Conservation (phyloP, 2,797 vertebrate genomes). For the Gobionotothen gibberifrons region DNA sequence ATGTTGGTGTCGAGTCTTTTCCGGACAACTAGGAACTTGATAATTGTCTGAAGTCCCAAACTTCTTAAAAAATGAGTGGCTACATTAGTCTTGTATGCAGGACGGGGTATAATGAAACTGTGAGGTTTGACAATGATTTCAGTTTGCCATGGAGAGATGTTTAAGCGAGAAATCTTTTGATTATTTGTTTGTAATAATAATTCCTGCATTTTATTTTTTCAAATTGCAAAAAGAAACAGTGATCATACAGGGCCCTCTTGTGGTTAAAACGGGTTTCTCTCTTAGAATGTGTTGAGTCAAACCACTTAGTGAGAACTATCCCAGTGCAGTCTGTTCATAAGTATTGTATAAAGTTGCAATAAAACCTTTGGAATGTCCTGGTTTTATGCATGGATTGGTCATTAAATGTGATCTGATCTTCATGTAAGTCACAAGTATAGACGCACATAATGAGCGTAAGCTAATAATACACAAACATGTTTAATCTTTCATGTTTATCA, state of each 20-base stretch:
- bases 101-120: no score
- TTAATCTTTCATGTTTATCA: no score
- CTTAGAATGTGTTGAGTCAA: not conserved
- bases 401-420: no score
- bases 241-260: slow-evolving; percentile 72
- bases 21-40: not conserved
- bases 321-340: not conserved
- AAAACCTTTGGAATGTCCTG: no score
- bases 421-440: no score
- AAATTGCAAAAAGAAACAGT: slow-evolving; percentile 1
- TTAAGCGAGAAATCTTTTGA: not conserved
- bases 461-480: no score
- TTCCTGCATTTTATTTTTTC: not conserved
- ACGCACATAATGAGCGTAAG: no score
- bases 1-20: no score
- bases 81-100: no score
- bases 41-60: no score
- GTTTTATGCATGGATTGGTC: no score
- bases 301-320: not conserved
- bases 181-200: not conserved
- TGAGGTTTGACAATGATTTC: not conserved
- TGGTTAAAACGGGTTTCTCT: slow-evolving; percentile 44
- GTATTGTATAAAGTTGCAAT: not conserved
- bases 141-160: not conserved
- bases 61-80: no score